Evolutionary conservation across 2,797 vertebrate genomes (phyloP), one percentile per base, ranked within the genome.

Genomic region (Hippopotamyrus pictus): DNA sequence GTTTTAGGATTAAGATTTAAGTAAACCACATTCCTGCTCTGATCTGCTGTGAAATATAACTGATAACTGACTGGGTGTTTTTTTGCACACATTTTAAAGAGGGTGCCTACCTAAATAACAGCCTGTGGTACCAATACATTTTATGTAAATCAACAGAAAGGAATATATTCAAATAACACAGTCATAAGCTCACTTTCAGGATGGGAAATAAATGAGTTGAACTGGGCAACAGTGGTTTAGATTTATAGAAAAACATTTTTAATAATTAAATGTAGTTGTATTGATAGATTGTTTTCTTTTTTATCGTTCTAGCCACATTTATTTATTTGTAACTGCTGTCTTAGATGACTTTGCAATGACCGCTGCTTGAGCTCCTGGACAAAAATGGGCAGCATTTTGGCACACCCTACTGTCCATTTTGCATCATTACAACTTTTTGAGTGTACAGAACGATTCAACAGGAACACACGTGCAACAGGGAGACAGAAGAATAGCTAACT

Each of bases 1-100:
- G 91, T 90, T 92, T 91, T 90, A 90, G 91, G 94, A 94, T 95
- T 95, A 95, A 76, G 90, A 93, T 93, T 90, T 93, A 93, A 92
- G 88, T 91, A 62, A 37, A 90, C 90, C 89, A 88, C 94, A 95
- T 95, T 95, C 94, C 92, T 94, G 86, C 65, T 62, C 88, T 87
- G 90, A 76, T 91, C 90, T 91, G 87, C 8, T 53, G 86, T 88
- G 59, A 14, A 90, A 11, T 5, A 17, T 29, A 84, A 85, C 65
- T 87, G 62, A 14, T 25, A 83, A 88, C 65, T 86, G 65, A 50
- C 3, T 59, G 41, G 19, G 33, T 44, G 62, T 22, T 51, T 19
- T 59, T 37, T n/a, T 33, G 14, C 33, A 41, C 33, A 57, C 29
- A 87, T 53, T 89, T 22, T 37, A 86, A 62, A 41, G 29, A 89